These are phyloP conservation scores for Panzeria rudis DNA, from an alignment of 2,888 invertebrate species.

Conservation along the genomic window DNA sequence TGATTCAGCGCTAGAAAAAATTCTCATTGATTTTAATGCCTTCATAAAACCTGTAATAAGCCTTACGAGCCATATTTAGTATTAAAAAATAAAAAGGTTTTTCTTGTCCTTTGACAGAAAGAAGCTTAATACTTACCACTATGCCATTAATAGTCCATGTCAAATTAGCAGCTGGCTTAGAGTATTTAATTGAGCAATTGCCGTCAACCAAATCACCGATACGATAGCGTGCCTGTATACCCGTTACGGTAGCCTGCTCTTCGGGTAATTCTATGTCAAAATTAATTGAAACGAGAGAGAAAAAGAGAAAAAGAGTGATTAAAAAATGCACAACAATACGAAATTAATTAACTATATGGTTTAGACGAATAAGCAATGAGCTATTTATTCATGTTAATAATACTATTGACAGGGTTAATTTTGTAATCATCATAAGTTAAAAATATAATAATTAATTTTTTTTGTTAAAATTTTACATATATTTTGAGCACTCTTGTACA, in stretches of 20 bases:
- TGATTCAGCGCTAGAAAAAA: constrained; percentile 24
- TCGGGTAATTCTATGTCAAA: constrained; percentile 84
- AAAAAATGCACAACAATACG: constrained; percentile 27
- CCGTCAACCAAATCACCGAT: constrained; percentile 85
- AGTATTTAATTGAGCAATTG: constrained; percentile 85
- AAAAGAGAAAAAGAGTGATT: constrained; percentile 56
- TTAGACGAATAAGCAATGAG: background rate
- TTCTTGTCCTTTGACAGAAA: constrained; percentile 4
- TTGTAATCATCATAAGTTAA: background rate
- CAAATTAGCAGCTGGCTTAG: constrained; percentile 86
- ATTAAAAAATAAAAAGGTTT: constrained; percentile 26
- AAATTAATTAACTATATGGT: background rate
- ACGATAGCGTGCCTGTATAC: constrained; percentile 85
- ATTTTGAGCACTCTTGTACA: too few species aligned
- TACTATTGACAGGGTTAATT: background rate
- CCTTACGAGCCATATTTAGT: constrained; percentile 32
- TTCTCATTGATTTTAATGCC: constrained; percentile 55
- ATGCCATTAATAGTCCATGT: constrained; percentile 86
- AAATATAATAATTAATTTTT: background rate
- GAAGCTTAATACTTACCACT: constrained; percentile 81
- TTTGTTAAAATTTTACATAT: background rate
- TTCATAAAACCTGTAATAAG: constrained; percentile 53
- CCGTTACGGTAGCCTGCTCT: constrained; percentile 85
- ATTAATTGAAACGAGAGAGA: constrained; percentile 51
- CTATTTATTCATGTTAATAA: background rate